Conservation (phyloP, 2,113 vertebrate species). For the Phalacrocorax pelagicus region DNA sequence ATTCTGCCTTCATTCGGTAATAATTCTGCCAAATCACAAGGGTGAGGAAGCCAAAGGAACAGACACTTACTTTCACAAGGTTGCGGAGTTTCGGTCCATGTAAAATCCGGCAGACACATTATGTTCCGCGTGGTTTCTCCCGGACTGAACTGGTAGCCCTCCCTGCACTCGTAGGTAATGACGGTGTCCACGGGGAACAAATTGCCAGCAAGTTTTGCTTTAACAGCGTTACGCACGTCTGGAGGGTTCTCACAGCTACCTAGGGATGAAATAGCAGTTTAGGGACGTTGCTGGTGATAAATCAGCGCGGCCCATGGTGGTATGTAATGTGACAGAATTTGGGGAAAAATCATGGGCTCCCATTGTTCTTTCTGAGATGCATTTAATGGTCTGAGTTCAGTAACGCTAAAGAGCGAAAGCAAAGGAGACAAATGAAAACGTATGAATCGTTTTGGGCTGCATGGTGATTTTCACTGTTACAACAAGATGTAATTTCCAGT, state of each 20-base stretch:
- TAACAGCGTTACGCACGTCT: not conserved
- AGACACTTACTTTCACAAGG: not conserved
- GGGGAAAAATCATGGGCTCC: fast-evolving
- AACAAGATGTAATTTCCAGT: fast-evolving
- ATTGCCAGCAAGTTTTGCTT: not conserved
- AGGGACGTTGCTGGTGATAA: fast-evolving
- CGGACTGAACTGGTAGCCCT: not conserved
- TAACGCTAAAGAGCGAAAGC: not conserved
- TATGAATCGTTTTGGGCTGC: fast-evolving
- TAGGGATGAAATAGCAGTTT: not conserved
- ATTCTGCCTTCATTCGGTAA: not conserved
- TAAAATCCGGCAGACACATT: not conserved
- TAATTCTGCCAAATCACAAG: fast-evolving
- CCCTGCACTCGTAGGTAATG: not conserved
- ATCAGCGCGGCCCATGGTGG: fast-evolving
- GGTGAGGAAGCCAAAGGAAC: not conserved
- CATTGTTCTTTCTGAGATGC: fast-evolving
- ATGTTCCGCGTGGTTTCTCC: not conserved
- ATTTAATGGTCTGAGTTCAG: fast-evolving
- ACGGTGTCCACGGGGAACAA: conserved; percentile 1
- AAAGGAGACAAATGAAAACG: not conserved
- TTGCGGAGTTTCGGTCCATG: not conserved
- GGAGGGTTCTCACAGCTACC: conserved; percentile 50
- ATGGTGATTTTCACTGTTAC: fast-evolving
- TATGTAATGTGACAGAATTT: fast-evolving